These are phyloP conservation scores for Drosophila lini DNA, from an alignment of 1,140 invertebrate species.

Conservation along the genomic window DNA sequence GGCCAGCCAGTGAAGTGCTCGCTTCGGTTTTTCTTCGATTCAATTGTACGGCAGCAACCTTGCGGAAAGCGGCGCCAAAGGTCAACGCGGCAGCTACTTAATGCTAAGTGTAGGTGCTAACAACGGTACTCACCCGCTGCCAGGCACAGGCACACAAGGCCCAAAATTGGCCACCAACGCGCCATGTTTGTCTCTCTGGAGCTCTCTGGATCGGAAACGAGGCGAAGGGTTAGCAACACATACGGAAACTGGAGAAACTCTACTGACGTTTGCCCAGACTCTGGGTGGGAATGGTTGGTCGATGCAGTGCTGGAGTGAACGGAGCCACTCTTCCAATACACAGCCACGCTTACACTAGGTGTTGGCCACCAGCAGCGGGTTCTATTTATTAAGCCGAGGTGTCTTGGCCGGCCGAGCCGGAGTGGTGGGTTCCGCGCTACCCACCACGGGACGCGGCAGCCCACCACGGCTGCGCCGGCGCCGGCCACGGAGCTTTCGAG, in stretches of 20 bases:
- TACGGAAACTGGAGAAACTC: constrained; percentile 25
- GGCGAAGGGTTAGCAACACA: constrained; percentile 48
- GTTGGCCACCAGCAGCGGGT: constrained; percentile 81
- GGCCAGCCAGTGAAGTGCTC: constrained; percentile 40
- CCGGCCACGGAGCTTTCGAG: constrained; percentile 57
- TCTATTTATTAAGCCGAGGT: constrained; percentile 84
- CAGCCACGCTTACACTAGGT: constrained; percentile 84
- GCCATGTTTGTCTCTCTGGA: constrained; percentile 69
- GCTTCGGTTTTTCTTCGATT: constrained; percentile 16
- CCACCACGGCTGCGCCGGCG: constrained; percentile 48
- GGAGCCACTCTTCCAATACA: constrained; percentile 82
- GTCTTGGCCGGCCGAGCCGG: constrained; percentile 41
- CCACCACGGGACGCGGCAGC: constrained; percentile 34
- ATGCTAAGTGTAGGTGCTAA: constrained; percentile 24
- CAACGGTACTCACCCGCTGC: constrained; percentile 75
- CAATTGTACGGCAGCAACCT: constrained; percentile 37
- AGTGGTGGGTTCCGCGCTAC: constrained; percentile 54
- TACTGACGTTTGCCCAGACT: constrained; percentile 63
- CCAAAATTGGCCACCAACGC: constrained; percentile 77
- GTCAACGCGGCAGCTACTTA: constrained; percentile 59
- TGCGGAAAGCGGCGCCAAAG: constrained; percentile 64
- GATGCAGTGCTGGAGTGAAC: constrained; percentile 58
- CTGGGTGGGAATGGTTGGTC: constrained; percentile 40
- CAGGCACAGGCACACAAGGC: constrained; percentile 71
- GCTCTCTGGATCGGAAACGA: constrained; percentile 55